These are phyloP conservation scores for Lottia scabra DNA, from an alignment of 2,888 invertebrate species.

Conservation along the genomic window DNA sequence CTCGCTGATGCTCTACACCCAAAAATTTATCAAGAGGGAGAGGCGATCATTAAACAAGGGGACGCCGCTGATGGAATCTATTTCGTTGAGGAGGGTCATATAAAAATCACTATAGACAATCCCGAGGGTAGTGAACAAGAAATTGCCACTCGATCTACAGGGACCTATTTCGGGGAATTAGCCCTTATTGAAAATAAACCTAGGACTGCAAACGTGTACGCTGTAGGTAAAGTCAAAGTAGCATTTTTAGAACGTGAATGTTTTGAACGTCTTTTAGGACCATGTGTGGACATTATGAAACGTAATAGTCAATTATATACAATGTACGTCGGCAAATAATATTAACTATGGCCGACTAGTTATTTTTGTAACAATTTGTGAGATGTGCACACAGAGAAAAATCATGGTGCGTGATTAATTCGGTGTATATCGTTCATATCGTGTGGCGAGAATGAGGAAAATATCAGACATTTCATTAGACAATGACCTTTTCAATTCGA, in stretches of 20 bases:
- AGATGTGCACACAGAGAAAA: no score
- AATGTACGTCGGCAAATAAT: constrained; percentile 44
- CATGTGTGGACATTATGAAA: constrained; percentile 98
- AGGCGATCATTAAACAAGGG: constrained; percentile 65
- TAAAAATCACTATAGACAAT: constrained; percentile 85
- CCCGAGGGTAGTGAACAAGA: constrained; percentile 79
- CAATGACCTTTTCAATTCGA: no score
- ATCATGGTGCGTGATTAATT: no score
- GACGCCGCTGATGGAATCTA: constrained; percentile 68
- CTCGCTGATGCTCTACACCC: constrained; percentile 67
- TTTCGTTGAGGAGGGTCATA: constrained; percentile 78
- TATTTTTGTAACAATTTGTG: no score
- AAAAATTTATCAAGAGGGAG: constrained; percentile 54
- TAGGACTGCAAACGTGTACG: constrained; percentile 83
- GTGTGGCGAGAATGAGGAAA: no score
- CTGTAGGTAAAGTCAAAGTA: constrained; percentile 87
- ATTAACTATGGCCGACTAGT: no score
- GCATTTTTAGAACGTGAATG: constrained; percentile 97
- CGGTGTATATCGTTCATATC: no score
- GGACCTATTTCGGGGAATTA: constrained; percentile 94
- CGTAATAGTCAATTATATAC: constrained; percentile 72
- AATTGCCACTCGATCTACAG: constrained; percentile 75
- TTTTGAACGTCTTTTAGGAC: constrained; percentile 94
- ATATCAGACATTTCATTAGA: no score
- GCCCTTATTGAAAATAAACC: constrained; percentile 97